Base-by-base conservation (phyloP, 2,888 invertebrate species). In the Macrophya annulata region DNA sequence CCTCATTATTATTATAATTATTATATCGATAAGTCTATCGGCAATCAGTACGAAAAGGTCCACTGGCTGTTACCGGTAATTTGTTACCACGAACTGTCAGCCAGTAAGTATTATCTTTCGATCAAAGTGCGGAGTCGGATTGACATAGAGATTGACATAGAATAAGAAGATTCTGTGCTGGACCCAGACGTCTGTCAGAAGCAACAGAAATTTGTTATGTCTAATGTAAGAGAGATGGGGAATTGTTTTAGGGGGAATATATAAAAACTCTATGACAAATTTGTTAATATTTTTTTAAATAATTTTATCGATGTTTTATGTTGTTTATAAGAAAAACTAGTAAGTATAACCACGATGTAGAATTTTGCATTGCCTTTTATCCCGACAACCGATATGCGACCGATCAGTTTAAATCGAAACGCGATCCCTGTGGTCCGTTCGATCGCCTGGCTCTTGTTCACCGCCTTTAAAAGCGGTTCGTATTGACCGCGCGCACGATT, bases 401-500 rank as follows among this genome's bases (percentile, higher is more conserved):
- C 40, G 74, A n/a, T 74, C 74, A 25, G 55, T 77, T 77, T 55
- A n/a, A 77, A 77, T 77, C 77, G 51, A 77, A 51, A 37, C 55
- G 77, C 77, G 51, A 77, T 77, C 77, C 77, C 77, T 77, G 77
- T 77, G 77, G 77, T 77, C 77, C 55, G 77, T 37, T 51, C 51
- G 43, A 51, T 40, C 51, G 15, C 51, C 17, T 15, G 68, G 17
- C 55, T n/a, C 31, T 77, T 37, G 77, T 55, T 55, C 48, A 17
- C 9, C 77, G 43, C 55, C 31, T 37, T 37, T 77, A 31, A 77
- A 77, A 68, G 81, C 83, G 45, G 71, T 68, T 68, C 45, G 25
- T 81, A 31, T 21, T 43, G 45, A 68, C 68, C 48, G 65, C 68
- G 45, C 83, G 83, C 68, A 68, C 83, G 83, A 65, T 71, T 45